Percentiles rank a stretch among this genome's conserved stretches.
These are phyloP conservation scores for Alaudala cheleensis DNA, from an alignment of 2,113 vertebrate species.

Conservation along the genomic window DNA sequence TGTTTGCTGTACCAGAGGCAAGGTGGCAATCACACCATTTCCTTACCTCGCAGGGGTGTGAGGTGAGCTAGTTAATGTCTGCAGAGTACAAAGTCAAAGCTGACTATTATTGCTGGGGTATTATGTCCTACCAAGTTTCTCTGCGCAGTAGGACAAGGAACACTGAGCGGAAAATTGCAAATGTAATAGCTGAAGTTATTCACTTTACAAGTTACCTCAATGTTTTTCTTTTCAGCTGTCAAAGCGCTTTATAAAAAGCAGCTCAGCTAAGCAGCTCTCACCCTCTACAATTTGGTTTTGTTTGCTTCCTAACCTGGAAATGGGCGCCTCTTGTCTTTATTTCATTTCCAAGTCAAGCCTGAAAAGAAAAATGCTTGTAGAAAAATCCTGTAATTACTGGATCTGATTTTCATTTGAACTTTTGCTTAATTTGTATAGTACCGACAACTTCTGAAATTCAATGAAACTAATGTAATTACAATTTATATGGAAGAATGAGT, in stretches of 20 bases:
- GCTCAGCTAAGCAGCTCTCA: slow-evolving; percentile 21
- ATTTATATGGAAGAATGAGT: background rate
- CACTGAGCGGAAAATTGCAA: background rate
- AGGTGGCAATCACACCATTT: slow-evolving; percentile 6
- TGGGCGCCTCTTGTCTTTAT: slow-evolving; percentile 49
- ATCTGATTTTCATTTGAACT: slow-evolving; percentile 72
- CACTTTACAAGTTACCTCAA: slow-evolving; percentile 27
- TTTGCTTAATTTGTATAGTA: slow-evolving; percentile 41
- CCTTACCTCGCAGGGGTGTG: background rate
- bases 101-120: slow-evolving; percentile 4
- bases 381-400: slow-evolving; percentile 68
- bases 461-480: slow-evolving; percentile 9
- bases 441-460: slow-evolving; percentile 33
- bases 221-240: slow-evolving; percentile 21
- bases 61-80: slow-evolving; percentile 14
- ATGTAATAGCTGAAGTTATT: slow-evolving; percentile 30
- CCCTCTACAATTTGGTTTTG: slow-evolving; percentile 65
- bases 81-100: slow-evolving; percentile 10
- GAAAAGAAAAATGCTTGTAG: slow-evolving; percentile 15
- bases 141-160: slow-evolving; percentile 37
- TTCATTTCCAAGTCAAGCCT: slow-evolving; percentile 63
- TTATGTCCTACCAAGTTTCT: background rate
- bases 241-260: slow-evolving; percentile 16
- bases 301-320: slow-evolving; percentile 59
- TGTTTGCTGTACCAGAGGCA: slow-evolving; percentile 21